A percentile compares a stretch with the other conserved stretches of the same genome.
phyloP scores from a whole-genome alignment of 2,888 invertebrate species.

The Venustoraphidia nigricollis region DNA sequence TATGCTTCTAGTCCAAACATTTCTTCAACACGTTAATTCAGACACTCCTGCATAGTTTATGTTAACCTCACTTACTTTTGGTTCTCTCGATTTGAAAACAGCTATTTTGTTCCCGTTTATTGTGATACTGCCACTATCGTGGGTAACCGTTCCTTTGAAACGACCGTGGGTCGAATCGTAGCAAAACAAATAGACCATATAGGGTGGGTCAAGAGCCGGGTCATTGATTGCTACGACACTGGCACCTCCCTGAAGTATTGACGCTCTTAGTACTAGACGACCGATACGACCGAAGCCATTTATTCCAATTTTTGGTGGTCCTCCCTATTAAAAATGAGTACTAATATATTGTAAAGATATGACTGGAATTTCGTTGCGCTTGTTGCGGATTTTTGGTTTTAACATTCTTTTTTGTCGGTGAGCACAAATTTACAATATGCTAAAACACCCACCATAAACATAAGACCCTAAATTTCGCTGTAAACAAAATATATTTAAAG shows the following conservation, averaged over 20 bases:
- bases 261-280: constrained; percentile 45
- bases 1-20: no score
- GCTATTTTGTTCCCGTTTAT: constrained; percentile 16
- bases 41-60: no score
- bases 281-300: constrained; percentile 55
- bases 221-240: constrained; percentile 41
- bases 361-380: no score
- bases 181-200: constrained; percentile 52
- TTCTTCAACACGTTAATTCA: no score
- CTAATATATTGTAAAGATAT: no score
- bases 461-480: no score
- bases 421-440: no score
- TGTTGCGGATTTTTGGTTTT: no score
- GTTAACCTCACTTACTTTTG: constrained; percentile 18
- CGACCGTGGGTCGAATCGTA: constrained; percentile 48
- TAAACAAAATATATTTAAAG: no score
- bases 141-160: constrained; percentile 18
- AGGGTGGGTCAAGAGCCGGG: constrained; percentile 43
- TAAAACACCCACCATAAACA: no score
- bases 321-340: no score
- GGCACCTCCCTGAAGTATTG: constrained; percentile 33
- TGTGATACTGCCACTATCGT: neutral
- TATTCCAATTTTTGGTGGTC: constrained; percentile 32
- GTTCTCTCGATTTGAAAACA: constrained; percentile 17
- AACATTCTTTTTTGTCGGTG: no score